These are phyloP conservation scores for Rhingia campestris DNA, from an alignment of 2,888 invertebrate species.

Conservation along the genomic window DNA sequence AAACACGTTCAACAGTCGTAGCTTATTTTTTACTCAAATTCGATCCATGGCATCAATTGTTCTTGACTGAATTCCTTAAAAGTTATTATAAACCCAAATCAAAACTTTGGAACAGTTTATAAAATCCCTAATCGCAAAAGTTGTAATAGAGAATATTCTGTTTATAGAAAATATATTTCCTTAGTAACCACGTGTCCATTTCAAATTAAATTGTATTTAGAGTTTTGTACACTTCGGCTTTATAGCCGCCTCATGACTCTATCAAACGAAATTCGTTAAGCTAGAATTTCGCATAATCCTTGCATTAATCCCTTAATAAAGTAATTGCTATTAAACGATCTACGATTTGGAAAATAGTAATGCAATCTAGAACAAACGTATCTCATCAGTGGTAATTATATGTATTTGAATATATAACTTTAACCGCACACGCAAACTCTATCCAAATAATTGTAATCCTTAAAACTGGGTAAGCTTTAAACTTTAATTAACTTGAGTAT, in stretches of 20 bases:
- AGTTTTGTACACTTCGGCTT: too few relatives aligned
- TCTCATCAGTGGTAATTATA: neutral
- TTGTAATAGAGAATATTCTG: too few relatives aligned
- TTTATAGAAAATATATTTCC: neutral
- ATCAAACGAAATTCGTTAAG: too few relatives aligned
- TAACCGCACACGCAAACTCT: conserved; percentile 37
- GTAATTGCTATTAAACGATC: conserved; percentile 34
- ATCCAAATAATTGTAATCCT: conserved; percentile 72
- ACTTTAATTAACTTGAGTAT: conserved; percentile 76
- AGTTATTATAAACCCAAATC: neutral
- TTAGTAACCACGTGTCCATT: conserved; percentile 15
- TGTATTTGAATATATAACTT: neutral
- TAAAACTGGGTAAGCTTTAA: conserved; percentile 72
- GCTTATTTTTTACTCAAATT: neutral
- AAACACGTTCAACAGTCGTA: neutral
- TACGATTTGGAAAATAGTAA: conserved; percentile 8
- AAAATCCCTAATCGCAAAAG: too few relatives aligned
- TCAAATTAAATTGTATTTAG: neutral
- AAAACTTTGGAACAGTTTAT: neutral
- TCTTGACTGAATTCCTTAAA: neutral
- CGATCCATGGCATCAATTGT: neutral
- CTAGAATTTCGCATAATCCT: conserved; percentile 11
- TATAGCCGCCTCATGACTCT: too few relatives aligned
- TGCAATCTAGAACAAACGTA: neutral
- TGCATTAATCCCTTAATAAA: conserved; percentile 29